Evolutionary conservation across 2,797 vertebrate genomes (phyloP).

Genomic region (Halcyon smyrnensis): DNA sequence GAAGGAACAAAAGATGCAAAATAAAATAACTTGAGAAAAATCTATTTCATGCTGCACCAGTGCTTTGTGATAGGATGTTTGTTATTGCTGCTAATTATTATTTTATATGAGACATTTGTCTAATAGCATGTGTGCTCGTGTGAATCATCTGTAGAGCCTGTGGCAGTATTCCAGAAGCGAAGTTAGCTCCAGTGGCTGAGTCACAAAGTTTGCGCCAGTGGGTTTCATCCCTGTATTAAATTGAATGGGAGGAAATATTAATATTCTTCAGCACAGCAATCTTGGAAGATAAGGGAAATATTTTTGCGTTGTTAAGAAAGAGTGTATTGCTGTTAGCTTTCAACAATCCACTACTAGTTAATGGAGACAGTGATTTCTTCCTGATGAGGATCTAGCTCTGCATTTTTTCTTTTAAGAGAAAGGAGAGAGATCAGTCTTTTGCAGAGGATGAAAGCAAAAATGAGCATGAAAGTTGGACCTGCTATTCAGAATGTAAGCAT

Average conservation of each 20-base stretch:
- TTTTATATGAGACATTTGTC: slow-evolving; percentile 15
- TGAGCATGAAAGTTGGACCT: background rate
- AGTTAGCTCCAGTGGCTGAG: background rate
- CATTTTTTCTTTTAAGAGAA: background rate
- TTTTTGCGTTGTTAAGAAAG: background rate
- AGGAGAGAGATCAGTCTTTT: background rate
- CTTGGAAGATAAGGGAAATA: background rate
- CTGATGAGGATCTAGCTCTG: background rate
- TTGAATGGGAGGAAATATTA: background rate
- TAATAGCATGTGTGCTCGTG: background rate
- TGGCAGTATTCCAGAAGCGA: slow-evolving; percentile 2
- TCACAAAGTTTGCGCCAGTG: background rate
- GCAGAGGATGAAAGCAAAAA: background rate
- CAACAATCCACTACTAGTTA: background rate
- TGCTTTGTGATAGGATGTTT: slow-evolving; percentile 5
- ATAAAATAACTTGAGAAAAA: background rate
- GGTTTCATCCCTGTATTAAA: background rate
- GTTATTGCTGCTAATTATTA: slow-evolving; percentile 37
- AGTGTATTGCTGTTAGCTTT: background rate
- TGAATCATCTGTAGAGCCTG: slow-evolving; percentile 12
- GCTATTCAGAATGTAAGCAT: background rate
- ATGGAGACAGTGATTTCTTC: background rate
- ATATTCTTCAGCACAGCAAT: background rate
- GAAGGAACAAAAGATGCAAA: background rate
- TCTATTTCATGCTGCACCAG: background rate